A percentile compares a stretch with the other conserved stretches of the same genome.
Conservation (phyloP, 92 coral and sea anemone genomes). For the Nematostella vectensis region DNA sequence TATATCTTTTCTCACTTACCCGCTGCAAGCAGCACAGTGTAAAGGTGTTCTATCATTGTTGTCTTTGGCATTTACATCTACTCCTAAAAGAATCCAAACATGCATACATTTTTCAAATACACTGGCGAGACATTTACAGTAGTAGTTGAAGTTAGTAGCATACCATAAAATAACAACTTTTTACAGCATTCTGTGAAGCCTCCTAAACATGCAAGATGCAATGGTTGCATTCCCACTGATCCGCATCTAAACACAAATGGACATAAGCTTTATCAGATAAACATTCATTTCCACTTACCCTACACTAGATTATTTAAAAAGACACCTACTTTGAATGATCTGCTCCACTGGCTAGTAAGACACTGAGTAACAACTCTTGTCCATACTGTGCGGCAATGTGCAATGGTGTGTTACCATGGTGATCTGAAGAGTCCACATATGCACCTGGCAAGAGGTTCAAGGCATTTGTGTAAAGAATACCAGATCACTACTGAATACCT, state of each 20-base stretch:
- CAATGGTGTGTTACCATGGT: slow-evolving; percentile 85
- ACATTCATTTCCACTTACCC: too few relatives aligned
- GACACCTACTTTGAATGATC: slow-evolving; percentile 81
- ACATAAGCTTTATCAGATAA: too few relatives aligned
- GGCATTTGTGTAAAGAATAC: too few relatives aligned
- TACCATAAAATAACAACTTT: slow-evolving; percentile 83
- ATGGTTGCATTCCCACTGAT: slow-evolving; percentile 86
- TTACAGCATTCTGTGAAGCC: slow-evolving; percentile 94
- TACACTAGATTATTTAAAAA: too few relatives aligned
- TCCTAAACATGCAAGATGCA: slow-evolving; percentile 90
- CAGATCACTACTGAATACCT: too few relatives aligned
- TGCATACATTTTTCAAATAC: neutral
- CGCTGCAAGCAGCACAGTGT: slow-evolving; percentile 98
- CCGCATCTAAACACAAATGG: slow-evolving; percentile 53
- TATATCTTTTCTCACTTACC: too few relatives aligned
- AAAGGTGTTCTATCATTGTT: slow-evolving; percentile 78
- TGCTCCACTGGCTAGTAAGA: slow-evolving; percentile 96
- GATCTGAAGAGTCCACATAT: slow-evolving; percentile 84
- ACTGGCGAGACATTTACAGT: too few relatives aligned
- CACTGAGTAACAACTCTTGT: slow-evolving; percentile 84
- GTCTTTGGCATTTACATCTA: slow-evolving; percentile 67
- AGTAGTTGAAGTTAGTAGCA: slow-evolving; percentile 1
- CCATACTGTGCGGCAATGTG: slow-evolving; percentile 95
- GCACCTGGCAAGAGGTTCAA: too few relatives aligned
- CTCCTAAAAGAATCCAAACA: slow-evolving; percentile 42